Conservation (phyloP, 2,113 vertebrate genomes). For the Pluvialis apricaria region DNA sequence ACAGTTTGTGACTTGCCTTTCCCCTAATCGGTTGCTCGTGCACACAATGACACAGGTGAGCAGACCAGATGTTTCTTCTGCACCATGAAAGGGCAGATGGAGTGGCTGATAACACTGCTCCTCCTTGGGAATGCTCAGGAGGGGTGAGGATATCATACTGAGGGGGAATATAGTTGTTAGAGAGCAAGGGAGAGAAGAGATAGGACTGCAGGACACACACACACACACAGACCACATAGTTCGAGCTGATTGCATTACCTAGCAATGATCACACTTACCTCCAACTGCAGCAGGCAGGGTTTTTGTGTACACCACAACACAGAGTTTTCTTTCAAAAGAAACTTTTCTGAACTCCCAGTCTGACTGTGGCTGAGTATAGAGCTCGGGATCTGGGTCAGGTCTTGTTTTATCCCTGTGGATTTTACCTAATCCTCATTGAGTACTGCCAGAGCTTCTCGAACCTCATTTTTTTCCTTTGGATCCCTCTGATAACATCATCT, state of each 20-base stretch:
- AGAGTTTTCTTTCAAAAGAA: slow-evolving; percentile 10
- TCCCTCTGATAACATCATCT: slow-evolving; percentile 18
- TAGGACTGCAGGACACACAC: not conserved
- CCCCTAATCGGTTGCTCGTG: not conserved
- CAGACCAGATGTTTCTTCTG: not conserved
- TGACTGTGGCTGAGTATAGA: not conserved
- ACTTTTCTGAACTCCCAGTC: not conserved
- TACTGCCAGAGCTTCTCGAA: slow-evolving; percentile 27
- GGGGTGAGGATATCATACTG: not conserved
- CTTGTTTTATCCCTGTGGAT: slow-evolving; percentile 37
- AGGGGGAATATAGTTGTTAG: not conserved
- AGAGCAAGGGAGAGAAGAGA: not conserved
- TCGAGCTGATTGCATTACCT: not conserved
- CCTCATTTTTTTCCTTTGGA: slow-evolving; percentile 17
- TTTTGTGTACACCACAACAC: not conserved
- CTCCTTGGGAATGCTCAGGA: not conserved
- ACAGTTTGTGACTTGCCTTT: not conserved
- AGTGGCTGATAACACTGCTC: not conserved
- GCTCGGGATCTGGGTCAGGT: not conserved
- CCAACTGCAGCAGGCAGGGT: not conserved
- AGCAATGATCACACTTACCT: not conserved
- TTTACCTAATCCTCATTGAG: slow-evolving; percentile 40
- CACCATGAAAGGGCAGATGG: not conserved
- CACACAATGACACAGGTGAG: not conserved
- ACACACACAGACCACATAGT: not conserved